These are phyloP conservation scores for Champsocephalus esox DNA, from an alignment of 2,797 vertebrate species.

Conservation along the genomic window DNA sequence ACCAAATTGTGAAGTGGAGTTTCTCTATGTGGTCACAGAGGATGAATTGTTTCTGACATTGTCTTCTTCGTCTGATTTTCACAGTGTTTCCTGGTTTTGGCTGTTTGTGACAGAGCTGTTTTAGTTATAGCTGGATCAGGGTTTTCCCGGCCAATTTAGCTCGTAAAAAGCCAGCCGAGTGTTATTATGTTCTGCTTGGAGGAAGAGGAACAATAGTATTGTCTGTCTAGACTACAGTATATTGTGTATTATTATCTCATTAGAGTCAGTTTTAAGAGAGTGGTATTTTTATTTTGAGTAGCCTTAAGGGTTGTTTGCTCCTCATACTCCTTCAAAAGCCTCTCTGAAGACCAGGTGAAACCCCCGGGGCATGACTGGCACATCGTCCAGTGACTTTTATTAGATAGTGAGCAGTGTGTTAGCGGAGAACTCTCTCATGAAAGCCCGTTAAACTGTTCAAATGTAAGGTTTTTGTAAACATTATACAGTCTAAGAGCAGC, in stretches of 20 bases:
- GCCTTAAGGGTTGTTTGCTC: slow-evolving; percentile 9
- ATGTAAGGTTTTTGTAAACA: too few relatives aligned
- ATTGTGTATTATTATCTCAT: background rate
- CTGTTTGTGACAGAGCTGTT: background rate
- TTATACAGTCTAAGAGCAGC: background rate
- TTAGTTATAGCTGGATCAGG: background rate
- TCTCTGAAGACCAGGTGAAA: slow-evolving; percentile 33
- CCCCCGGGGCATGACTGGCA: background rate
- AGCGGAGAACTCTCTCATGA: too few relatives aligned
- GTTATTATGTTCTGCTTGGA: background rate
- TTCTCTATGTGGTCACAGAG: background rate
- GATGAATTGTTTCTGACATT: background rate
- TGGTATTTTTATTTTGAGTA: slow-evolving; percentile 7
- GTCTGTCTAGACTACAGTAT: background rate
- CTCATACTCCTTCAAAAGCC: slow-evolving; percentile 16
- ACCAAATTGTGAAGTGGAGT: background rate
- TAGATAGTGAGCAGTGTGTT: too few relatives aligned
- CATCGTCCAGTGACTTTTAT: background rate
- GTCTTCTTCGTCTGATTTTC: background rate
- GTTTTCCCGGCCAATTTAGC: background rate
- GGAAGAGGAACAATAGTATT: slow-evolving; percentile 3
- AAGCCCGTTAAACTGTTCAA: too few relatives aligned
- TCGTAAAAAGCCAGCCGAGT: background rate
- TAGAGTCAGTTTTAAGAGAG: slow-evolving; percentile 13
- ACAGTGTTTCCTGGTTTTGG: background rate